Base-by-base conservation (phyloP, 2,113 vertebrate species). In the Thermophis baileyi region DNA sequence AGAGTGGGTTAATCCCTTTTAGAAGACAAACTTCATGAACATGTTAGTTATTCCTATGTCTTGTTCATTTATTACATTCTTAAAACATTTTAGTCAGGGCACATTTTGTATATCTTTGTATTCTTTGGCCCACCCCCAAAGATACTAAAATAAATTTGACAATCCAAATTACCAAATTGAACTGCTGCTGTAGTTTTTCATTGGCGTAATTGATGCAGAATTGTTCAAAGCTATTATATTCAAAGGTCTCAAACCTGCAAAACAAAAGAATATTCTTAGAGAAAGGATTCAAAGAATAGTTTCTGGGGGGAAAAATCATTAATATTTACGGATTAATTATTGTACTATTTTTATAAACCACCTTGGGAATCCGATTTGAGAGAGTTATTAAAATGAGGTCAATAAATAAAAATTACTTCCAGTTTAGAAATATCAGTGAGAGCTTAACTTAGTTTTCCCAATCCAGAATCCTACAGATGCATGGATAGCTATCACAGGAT, bases 191-290 rank as follows among this genome's bases (percentile, higher is more conserved):
- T 30, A 99, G 98, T 89, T 99, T 99, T 94, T 99, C 99, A 0
- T 99, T 99, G 93, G 99, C 99, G 0, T 99, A 99, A 98, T 99
- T 99, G 97, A 99, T 99, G 96, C 99, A 99, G 94, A 99, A 99
- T 97, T 99, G 99, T 91, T 99, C 99, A 35, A 99, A 99, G 95
- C 99, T 99, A 96, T 99, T 99, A 18, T 98, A 94, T 94, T 99
- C 99, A 89, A 99, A 99, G 0, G 99, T 99, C 97, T 99, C 99
- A 90, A 99, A 99, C 96, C 99, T 99, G 97, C 46, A 96, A 93
- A 96, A 91, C 1, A 85, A 94, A 81, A 93, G 95, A 95, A 94
- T 89, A 91, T 92, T 88, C 47, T 89, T 57, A 87, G 50, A 69
- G 57, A 89, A 93, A 53, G 0, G 0, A 1, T 44, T 50, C 49